Base-by-base conservation (phyloP, 2,888 invertebrate species). In the Sthenelais limicola region DNA sequence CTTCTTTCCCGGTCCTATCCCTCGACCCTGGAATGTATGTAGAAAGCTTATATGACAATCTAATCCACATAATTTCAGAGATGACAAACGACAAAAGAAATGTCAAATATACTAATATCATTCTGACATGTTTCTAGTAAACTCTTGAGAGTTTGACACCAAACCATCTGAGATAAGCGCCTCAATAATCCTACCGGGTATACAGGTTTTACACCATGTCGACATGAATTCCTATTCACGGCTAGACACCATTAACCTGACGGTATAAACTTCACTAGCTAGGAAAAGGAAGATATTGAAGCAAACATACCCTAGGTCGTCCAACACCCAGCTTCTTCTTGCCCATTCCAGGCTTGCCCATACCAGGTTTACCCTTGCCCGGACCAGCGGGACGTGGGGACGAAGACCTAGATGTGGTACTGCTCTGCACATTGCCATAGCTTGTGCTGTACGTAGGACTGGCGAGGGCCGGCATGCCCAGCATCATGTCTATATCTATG, bases 401-500 rank as follows among this genome's bases (percentile, higher is more conserved):
- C 12, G 71, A 56, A 18, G 70, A 70, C 15, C 49, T 33, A 4
- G 68, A 68, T 21, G 48, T n/a, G n/a, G n/a, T n/a, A n/a, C n/a
- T n/a, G n/a, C n/a, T n/a, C n/a, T n/a, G n/a, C n/a, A n/a, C n/a
- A n/a, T n/a, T n/a, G n/a, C n/a, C n/a, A n/a, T n/a, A n/a, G n/a
- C n/a, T n/a, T n/a, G n/a, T n/a, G n/a, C n/a, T n/a, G n/a, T n/a
- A n/a, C n/a, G n/a, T n/a, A n/a, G n/a, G n/a, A n/a, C n/a, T n/a
- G n/a, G n/a, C n/a, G n/a, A 56, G 30, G 12, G 21, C 24, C 35
- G 21, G 24, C 38, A 38, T 35, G 38, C 38, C 85, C 81, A 83
- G 75, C 70, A 88, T 88, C 28, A 88, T 82, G 70, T 88, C 88
- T 79, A 85, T 82, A 74, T 86, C 86, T 12, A 85, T 79, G 0